phyloP scores from a whole-genome alignment of 2,888 invertebrate species.

The Bellardia pandia region DNA sequence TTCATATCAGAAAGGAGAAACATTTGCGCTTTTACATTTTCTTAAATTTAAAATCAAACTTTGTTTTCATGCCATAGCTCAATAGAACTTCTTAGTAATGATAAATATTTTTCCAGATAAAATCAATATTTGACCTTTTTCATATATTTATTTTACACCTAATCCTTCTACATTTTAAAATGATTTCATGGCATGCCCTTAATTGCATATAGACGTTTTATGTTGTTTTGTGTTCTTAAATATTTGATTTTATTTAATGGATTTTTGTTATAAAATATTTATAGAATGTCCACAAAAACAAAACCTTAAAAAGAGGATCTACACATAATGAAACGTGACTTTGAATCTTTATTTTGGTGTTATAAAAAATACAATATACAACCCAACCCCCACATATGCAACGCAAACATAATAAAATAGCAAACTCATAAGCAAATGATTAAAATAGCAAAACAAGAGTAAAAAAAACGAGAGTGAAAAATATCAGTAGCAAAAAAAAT shows the following conservation, averaged over 20 bases:
- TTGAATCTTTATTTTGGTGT: conserved; percentile 27
- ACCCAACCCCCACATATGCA: not conserved
- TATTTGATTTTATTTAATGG: conserved; percentile 12
- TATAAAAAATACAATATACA: not conserved
- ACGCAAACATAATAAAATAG: conserved; percentile 4
- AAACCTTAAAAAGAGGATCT: not conserved
- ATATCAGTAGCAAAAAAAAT: not conserved
- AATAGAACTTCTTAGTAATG: not conserved
- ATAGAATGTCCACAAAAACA: not conserved
- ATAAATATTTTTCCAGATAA: not conserved
- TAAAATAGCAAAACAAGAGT: not conserved
- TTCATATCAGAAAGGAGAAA: no score
- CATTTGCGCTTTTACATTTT: no score
- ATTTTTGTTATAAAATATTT: conserved; percentile 16
- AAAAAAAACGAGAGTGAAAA: not conserved
- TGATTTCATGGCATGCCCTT: not conserved
- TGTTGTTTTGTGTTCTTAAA: not conserved
- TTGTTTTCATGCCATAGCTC: no score
- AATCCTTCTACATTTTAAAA: conserved; percentile 7
- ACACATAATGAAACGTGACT: conserved; percentile 44
- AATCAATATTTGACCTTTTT: not conserved
- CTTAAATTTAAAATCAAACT: not conserved
- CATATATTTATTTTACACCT: not conserved
- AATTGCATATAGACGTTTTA: conserved; percentile 22
- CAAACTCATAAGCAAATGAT: conserved; percentile 31